phyloP scores from a whole-genome alignment of 2,888 invertebrate species.

The Lapara coniferarum region DNA sequence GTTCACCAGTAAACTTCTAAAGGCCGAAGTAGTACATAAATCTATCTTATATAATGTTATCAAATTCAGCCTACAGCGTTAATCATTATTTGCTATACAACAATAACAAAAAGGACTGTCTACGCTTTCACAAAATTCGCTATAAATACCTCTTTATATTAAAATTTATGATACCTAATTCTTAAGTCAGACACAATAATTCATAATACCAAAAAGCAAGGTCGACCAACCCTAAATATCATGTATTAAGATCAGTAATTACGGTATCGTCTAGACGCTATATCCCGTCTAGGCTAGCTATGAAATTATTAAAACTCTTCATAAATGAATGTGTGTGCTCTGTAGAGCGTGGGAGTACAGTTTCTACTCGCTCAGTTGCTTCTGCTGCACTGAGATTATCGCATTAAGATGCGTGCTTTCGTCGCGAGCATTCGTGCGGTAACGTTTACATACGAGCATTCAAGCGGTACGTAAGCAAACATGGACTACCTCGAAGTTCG shows the following conservation, averaged over 20 bases:
- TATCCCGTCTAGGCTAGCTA: not conserved
- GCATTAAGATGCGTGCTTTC: not conserved
- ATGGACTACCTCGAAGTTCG: no score
- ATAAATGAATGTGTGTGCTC: not conserved
- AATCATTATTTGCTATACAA: no score
- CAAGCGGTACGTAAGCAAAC: not conserved
- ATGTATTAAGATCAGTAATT: not conserved
- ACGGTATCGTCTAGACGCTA: not conserved
- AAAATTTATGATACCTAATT: no score
- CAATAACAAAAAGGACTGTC: no score
- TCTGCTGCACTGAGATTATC: not conserved
- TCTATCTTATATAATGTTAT: no score
- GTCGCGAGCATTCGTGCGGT: not conserved
- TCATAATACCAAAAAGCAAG: not conserved
- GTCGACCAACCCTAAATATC: not conserved
- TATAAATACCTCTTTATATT: no score
- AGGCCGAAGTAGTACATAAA: no score
- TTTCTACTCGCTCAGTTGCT: not conserved
- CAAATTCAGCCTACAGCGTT: no score
- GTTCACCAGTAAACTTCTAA: no score
- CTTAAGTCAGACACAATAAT: not conserved
- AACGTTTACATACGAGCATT: not conserved
- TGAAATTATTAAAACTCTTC: not conserved
- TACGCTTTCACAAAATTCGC: no score
- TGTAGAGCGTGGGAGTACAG: constrained; percentile 15